Conservation (phyloP, 2,797 vertebrate genomes). For the Crax fasciolata region DNA sequence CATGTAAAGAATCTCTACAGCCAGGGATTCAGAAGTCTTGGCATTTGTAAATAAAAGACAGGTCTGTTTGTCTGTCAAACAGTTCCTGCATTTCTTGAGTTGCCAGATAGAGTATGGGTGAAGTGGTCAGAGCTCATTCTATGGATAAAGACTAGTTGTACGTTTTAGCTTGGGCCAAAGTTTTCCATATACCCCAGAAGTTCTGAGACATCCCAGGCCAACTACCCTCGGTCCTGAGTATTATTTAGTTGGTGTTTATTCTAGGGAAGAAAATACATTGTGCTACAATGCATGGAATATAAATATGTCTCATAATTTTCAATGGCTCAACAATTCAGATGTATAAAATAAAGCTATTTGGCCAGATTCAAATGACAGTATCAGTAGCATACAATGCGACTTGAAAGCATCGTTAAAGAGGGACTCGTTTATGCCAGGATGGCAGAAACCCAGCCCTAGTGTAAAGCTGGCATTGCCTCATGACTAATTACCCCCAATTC, state of each 20-base stretch:
- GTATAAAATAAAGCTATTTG: neutral
- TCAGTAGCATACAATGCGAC: fast-evolving
- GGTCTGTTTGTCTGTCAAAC: conserved; percentile 27
- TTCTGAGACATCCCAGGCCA: neutral
- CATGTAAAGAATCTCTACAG: neutral
- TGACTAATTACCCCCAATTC: neutral
- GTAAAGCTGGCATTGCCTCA: neutral
- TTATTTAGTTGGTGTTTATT: conserved; percentile 19
- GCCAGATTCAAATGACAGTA: neutral
- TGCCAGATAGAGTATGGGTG: neutral
- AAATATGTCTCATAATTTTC: neutral
- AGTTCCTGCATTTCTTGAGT: neutral
- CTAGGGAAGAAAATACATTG: neutral
- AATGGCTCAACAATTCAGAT: neutral
- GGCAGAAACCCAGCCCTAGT: neutral
- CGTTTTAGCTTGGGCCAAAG: neutral
- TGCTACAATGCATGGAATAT: neutral
- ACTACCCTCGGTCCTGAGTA: neutral
- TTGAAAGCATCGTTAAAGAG: neutral
- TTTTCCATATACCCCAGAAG: neutral
- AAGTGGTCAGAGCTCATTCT: neutral
- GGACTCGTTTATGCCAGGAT: neutral
- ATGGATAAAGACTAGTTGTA: neutral
- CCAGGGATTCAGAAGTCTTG: neutral
- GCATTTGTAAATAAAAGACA: conserved; percentile 21